Evolutionary conservation across 2,888 invertebrate species (phyloP), one percentile per base, ranked within the genome.

Genomic region (Pterostichus madidus): DNA sequence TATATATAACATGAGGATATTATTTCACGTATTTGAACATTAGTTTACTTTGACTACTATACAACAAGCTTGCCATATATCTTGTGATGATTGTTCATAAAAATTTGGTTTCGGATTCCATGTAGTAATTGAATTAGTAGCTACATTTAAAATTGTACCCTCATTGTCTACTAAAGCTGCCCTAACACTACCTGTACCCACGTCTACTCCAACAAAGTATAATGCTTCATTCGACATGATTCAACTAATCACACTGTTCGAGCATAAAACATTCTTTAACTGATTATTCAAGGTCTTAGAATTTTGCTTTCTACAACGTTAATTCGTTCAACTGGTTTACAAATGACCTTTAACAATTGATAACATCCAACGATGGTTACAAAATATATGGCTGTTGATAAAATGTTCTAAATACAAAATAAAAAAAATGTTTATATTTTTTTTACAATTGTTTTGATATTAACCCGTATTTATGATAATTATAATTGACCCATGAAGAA

Each of bases 121-220:
- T 11, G 95, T 96, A 88, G 92, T 90, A 32, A 96, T 95, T 64
- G 92, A 90, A 87, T 93, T 92, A 0, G 94, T 93, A 15, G 94
- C 91, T 61, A 92, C 91, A 84, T 93, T 92, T 5, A 93, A 84
- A 44, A 97, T 92, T 87, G 93, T 93, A 1, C 98, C 98, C 79
- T 91, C 89, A 5, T 91, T 90, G 79, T 92, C 90, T 4, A 98
- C 95, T 46, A 98, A 90, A 3, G 96, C 98, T 6, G 96, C 97
- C 85, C 99, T 91, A 0, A 93, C 97, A 90, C 98, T 98, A 11
- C 95, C 95, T 1, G 97, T 97, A 5, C 99, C 99, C 52, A 98
- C 98, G 91, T 99, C 99, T 10, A 98, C 96, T 83, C 97, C 97
- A 87, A 97, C 91, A 88, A 95, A 96, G 89, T 93, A 94, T 83